phyloP scores from a whole-genome alignment of 1,140 invertebrate species.

The Drosophila miranda region DNA sequence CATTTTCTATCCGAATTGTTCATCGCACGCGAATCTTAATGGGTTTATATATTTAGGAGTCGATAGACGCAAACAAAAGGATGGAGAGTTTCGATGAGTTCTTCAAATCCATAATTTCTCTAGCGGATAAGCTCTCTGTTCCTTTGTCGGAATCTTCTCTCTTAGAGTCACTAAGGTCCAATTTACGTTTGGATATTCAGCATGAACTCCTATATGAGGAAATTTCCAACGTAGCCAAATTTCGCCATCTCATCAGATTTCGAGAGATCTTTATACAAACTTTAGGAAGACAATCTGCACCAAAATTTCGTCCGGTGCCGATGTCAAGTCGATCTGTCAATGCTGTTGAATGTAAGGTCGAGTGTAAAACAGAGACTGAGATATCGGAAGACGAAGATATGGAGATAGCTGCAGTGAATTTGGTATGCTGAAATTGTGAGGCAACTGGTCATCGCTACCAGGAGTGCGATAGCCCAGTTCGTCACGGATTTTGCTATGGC shows the following conservation, averaged over 20 bases:
- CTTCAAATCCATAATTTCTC: not conserved
- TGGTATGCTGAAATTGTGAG: conserved; percentile 1
- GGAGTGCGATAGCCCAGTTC: not conserved
- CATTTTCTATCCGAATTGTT: too few species aligned
- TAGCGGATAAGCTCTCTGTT: not conserved
- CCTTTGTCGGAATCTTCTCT: not conserved
- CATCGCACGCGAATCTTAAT: too few species aligned
- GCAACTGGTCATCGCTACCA: conserved; percentile 1
- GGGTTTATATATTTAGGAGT: too few species aligned
- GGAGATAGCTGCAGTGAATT: not conserved
- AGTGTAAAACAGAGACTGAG: not conserved
- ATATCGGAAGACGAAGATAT: conserved; percentile 1
- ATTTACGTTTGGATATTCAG: not conserved
- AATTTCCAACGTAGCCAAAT: not conserved
- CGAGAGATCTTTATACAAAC: not conserved
- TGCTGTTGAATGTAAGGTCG: not conserved
- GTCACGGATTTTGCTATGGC: conserved; percentile 1
- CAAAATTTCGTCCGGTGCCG: not conserved
- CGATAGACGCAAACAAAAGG: not conserved
- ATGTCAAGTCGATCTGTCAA: not conserved
- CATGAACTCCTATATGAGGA: not conserved
- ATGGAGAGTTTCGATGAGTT: not conserved
- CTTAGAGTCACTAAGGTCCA: not conserved
- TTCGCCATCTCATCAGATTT: not conserved
- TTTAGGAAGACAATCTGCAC: not conserved